Evolutionary conservation across 37 sponge, comb jelly and placozoan species (phyloP).

Genomic region (Bolinopsis microptera): DNA sequence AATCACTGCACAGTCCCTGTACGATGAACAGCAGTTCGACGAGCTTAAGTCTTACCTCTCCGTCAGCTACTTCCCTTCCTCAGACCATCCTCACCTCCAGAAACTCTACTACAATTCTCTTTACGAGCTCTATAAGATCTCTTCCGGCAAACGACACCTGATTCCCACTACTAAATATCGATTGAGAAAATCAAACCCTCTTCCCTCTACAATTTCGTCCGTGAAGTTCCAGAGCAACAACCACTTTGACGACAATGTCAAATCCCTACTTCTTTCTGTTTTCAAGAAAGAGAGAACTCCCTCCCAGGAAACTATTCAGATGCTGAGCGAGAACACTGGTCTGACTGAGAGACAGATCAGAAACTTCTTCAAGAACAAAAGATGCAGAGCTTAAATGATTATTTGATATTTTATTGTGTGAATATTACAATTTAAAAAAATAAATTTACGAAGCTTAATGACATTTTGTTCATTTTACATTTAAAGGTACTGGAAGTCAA

Average conservation of each 20-base stretch:
- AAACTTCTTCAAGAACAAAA: constrained; percentile 55
- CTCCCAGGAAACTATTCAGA: too few relatives aligned
- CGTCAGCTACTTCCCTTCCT: background rate
- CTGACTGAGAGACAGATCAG: too few relatives aligned
- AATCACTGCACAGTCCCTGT: constrained; percentile 6
- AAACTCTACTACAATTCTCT: background rate
- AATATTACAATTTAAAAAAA: background rate
- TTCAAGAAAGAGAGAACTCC: background rate
- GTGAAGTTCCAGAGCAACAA: too few relatives aligned
- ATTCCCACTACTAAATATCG: too few relatives aligned
- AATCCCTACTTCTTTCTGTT: background rate
- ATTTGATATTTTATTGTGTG: too few relatives aligned
- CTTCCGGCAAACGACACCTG: background rate
- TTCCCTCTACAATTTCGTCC: too few relatives aligned
- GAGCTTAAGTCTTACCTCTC: background rate
- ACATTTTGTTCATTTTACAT: too few relatives aligned
- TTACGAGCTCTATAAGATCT: background rate
- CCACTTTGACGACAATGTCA: background rate
- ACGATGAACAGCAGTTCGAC: background rate
- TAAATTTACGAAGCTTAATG: too few relatives aligned
- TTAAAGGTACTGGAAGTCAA: too few relatives aligned
- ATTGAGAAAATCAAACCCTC: too few relatives aligned
- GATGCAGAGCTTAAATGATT: background rate
- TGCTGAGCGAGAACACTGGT: background rate
- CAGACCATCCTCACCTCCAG: too few relatives aligned